phyloP scores from a whole-genome alignment of 2,113 vertebrate genomes.

The Athene noctua region DNA sequence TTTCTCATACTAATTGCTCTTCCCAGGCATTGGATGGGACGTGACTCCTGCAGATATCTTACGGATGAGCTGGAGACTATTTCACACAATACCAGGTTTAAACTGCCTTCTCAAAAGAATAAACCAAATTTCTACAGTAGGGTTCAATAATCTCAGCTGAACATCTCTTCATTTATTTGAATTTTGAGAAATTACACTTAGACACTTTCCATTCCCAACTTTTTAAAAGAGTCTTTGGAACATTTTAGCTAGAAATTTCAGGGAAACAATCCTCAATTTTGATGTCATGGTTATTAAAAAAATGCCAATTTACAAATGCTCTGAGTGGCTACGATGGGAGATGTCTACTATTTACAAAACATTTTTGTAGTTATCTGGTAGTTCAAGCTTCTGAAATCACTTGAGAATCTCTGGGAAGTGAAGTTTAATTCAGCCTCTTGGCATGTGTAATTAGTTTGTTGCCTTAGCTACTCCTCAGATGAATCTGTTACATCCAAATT shows the following conservation, averaged over 20 bases:
- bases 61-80: neutral
- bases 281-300: neutral
- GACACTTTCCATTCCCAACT: neutral
- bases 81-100: neutral
- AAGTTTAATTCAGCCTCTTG: neutral
- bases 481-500: neutral
- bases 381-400: neutral
- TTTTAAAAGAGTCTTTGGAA: neutral
- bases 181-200: neutral
- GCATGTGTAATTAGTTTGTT: neutral
- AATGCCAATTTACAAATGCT: neutral
- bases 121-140: neutral
- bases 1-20: neutral
- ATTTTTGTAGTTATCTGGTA: neutral
- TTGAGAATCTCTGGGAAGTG: neutral
- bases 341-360: neutral
- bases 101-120: neutral
- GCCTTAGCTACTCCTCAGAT: neutral
- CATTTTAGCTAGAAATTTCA: neutral
- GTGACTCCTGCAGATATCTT: neutral
- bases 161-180: neutral
- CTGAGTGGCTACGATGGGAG: neutral
- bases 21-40: neutral
- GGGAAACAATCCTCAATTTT: neutral
- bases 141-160: neutral